Evolutionary conservation across 2,113 vertebrate species (phyloP), one percentile per base, ranked within the genome.

Genomic region (Mohoua ochrocephala): DNA sequence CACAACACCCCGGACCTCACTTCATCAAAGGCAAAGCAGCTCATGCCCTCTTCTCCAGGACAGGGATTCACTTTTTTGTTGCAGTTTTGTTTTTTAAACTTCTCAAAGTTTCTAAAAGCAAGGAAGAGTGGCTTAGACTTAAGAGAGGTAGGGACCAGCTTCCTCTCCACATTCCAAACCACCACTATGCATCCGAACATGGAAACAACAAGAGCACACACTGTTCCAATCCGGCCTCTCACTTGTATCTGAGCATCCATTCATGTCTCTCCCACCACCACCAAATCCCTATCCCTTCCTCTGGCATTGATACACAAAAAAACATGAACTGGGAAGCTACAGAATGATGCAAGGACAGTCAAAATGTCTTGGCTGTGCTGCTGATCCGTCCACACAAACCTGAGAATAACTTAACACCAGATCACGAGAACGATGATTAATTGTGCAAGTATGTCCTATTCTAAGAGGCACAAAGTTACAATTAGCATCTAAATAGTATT

Each of bases 371-470:
- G 13, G 13, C 21, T 74, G 84, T 2, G 42, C 82, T 85, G 75
- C 89, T 63, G 53, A 39, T 76, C 59, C 26, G 1, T 37, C 80
- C 79, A 35, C 39, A 35, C 78, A 73, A 77, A 95, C 92, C 91
- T 88, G 85, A 94, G 74, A 76, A 75, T 28, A 70, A 87, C 65
- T 52, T 69, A 27, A 87, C 89, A 84, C 39, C 61, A 61, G n/a
- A 90, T 94, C 84, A 94, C 54, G 35, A 93, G 93, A 82, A 67
- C 0, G 4, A 85, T 87, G 91, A 96, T 86, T 94, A 96, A 92
- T 69, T 35, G 7, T 18, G 16, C 21, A 74, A 92, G 73, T 10
- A 93, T 15, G 56, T 75, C 86, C 80, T 68, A 76, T 30, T 42
- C 39, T 13, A 67, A 83, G 76, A 80, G 45, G 50, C n/a, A 83